Base-by-base conservation (phyloP, 2,888 invertebrate species). In the Diarsia rubi region DNA sequence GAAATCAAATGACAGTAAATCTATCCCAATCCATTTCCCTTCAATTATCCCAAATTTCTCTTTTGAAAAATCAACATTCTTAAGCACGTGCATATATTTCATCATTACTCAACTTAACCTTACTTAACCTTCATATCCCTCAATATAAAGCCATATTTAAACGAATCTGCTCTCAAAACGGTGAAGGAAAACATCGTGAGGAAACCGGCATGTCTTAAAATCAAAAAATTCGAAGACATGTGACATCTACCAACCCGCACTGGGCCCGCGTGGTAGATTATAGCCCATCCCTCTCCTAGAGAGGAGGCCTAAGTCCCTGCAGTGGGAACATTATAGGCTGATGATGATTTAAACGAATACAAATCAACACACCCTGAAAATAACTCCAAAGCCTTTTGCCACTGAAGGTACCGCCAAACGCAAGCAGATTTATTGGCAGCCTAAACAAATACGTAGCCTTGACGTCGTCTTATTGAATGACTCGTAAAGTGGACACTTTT, bases 391-490 rank as follows among this genome's bases (percentile, higher is more conserved):
- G 31, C 37, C 37, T 8, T 37, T 44, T 11, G 21, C 52, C 42
- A 66, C 54, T 54, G 31, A 78, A 73, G 68, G 65, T 73, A 71
- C 52, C 14, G 31, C n/a, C 42, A 70, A 84, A 44, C 69, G 63
- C 45, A 81, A 62, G 68, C 67, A 80, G 87, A 92, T 92, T 93
- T 93, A 94, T 94, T 92, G 89, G 87, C 66, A 81, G 86, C 92
- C 92, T 93, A 91, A 93, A 91, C 91, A 94, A 95, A 94, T 93
- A 94, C 84, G 70, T 79, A 80, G 79, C 92, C 90, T 93, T 92
- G 91, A 91, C 91, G 88, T 80, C 87, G 88, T 86, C 89, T 91
- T 92, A 93, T 92, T 91, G 90, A 89, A 85, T 84, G 90, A 91
- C 60, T 79, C 86, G 86, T 87, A 85, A 83, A 83, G 78, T 83